phyloP scores from a whole-genome alignment of 2,888 invertebrate species.

The Suillia variegata region DNA sequence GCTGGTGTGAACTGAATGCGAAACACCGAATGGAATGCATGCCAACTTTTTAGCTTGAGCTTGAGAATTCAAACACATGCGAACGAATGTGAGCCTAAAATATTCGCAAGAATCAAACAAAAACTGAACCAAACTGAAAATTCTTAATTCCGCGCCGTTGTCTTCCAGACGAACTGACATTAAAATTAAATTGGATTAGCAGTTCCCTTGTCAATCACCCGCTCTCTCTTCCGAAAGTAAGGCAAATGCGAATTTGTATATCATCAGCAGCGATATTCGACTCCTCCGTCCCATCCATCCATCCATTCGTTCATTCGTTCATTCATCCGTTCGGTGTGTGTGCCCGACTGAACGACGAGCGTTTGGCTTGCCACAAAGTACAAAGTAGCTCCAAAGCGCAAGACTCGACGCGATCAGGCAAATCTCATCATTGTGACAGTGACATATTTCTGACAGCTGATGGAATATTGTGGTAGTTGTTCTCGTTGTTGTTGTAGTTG shows the following conservation, averaged over 20 bases:
- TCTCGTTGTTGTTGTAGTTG: conserved; percentile 23
- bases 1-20: not conserved
- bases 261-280: too few species aligned
- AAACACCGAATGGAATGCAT: not conserved
- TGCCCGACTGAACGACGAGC: too few species aligned
- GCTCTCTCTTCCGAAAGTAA: conserved; percentile 14
- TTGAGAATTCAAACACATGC: too few species aligned
- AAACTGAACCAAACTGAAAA: too few species aligned
- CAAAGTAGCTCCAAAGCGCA: conserved; percentile 10
- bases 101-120: not conserved
- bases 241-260: too few species aligned
- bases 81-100: too few species aligned
- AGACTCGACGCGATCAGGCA: conserved; percentile 36
- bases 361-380: conserved; percentile 1
- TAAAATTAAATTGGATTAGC: conserved; percentile 60
- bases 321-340: too few species aligned
- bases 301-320: too few species aligned
- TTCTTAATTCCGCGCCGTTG: conserved; percentile 22
- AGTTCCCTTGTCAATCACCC: conserved; percentile 55
- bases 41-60: not conserved
- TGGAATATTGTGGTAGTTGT: conserved; percentile 47
- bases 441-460: conserved; percentile 60
- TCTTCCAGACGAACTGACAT: conserved; percentile 59
- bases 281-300: too few species aligned
- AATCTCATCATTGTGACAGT: conserved; percentile 57